phyloP scores from a whole-genome alignment of 2,797 vertebrate genomes.

The Acrocephalus scirpaceus region DNA sequence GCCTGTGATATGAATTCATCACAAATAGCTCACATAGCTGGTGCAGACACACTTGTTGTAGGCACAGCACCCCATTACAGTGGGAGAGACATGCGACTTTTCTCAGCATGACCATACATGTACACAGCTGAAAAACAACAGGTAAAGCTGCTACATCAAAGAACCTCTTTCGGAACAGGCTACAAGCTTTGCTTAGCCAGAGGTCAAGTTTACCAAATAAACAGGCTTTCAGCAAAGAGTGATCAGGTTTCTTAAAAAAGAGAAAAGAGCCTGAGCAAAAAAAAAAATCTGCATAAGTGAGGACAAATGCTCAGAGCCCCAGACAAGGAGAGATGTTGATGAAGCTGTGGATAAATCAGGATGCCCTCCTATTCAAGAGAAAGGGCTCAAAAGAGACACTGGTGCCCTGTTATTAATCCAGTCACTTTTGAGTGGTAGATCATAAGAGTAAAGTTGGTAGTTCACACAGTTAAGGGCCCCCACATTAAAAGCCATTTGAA shows the following conservation, averaged over 20 bases:
- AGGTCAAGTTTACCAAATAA: background rate
- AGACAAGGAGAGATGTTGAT: background rate
- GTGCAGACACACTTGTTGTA: background rate
- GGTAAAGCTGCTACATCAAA: background rate
- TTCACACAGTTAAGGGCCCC: background rate
- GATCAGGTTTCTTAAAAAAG: background rate
- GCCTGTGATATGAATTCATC: background rate
- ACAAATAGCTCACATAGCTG: rapidly evolving
- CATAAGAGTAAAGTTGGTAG: background rate
- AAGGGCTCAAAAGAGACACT: background rate
- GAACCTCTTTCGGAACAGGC: background rate
- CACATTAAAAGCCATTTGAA: background rate
- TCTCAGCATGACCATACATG: background rate
- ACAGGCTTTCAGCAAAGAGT: background rate
- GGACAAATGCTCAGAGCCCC: background rate
- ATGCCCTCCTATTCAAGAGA: background rate
- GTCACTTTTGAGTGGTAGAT: background rate
- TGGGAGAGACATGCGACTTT: background rate
- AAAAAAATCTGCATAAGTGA: background rate
- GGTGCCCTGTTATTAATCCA: background rate
- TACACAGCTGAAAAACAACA: background rate
- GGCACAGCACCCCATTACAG: background rate
- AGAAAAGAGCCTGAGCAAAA: background rate
- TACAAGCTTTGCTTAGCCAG: background rate
- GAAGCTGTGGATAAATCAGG: background rate